Evolutionary conservation across 2,797 vertebrate species (phyloP).

Genomic region (Sebastes iracundus): DNA sequence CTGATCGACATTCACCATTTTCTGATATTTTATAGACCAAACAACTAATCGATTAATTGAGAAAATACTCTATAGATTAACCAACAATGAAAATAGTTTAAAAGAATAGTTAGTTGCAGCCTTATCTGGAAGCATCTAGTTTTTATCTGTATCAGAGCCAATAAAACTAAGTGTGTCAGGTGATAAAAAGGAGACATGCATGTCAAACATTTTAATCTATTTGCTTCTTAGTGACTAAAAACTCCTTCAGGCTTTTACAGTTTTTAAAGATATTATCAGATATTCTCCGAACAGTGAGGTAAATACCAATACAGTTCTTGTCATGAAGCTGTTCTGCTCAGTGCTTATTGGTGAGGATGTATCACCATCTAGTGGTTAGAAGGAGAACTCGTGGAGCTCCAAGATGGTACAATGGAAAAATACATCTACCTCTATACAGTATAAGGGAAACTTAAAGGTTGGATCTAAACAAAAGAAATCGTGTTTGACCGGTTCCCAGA

Average conservation of each 20-base stretch:
- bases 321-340: not conserved
- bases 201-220: not conserved
- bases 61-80: no score
- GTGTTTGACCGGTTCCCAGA: not conserved
- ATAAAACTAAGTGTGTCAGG: not conserved
- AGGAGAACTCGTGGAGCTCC: not conserved
- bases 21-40: no score
- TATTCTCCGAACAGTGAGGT: not conserved
- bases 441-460: not conserved
- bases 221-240: not conserved
- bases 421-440: not conserved
- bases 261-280: not conserved
- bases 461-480: not conserved
- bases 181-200: not conserved
- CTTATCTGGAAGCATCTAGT: not conserved
- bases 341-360: conserved; percentile 40
- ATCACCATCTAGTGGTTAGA: conserved; percentile 67
- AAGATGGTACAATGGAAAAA: not conserved
- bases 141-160: not conserved
- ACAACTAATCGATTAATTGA: no score
- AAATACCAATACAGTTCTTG: not conserved
- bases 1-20: no score
- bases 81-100: no score
- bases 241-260: not conserved
- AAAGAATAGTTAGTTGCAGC: no score